Conservation (phyloP, 2,113 vertebrate genomes). For the Cervus canadensis region DNA sequence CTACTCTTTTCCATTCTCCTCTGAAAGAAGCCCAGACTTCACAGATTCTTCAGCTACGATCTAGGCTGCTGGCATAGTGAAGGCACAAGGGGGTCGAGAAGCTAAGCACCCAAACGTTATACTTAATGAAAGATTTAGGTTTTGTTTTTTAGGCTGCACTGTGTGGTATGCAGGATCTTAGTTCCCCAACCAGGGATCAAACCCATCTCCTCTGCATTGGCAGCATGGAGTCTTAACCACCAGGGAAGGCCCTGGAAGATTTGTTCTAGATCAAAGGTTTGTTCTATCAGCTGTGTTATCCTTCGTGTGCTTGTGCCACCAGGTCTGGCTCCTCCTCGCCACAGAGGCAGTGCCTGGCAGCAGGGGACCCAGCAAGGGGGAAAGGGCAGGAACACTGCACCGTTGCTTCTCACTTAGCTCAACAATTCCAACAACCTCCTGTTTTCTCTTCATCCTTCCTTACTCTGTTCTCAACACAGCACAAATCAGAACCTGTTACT, state of each 20-base stretch:
- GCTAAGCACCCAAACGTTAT: slow-evolving; percentile 80
- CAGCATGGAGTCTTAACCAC: background rate
- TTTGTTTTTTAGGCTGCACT: background rate
- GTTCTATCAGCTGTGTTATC: slow-evolving; percentile 64
- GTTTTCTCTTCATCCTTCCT: background rate
- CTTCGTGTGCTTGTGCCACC: background rate
- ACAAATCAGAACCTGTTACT: background rate
- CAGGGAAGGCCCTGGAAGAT: background rate
- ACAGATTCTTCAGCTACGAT: slow-evolving; percentile 94
- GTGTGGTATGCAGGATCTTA: background rate
- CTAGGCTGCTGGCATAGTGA: slow-evolving; percentile 93
- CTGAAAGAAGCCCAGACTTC: slow-evolving; percentile 86
- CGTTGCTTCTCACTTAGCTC: background rate
- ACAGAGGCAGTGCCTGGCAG: background rate
- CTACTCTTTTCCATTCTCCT: background rate
- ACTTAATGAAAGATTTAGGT: slow-evolving; percentile 42
- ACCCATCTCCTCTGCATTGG: background rate
- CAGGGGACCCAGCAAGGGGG: background rate
- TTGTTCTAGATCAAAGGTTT: background rate
- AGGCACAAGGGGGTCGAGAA: slow-evolving; percentile 81
- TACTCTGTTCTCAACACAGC: background rate
- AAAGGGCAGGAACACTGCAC: background rate
- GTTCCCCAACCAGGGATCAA: background rate
- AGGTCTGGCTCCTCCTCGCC: background rate
- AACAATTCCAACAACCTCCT: background rate